phyloP scores from a whole-genome alignment of 2,113 vertebrate species.

The Podocnemis expansa region DNA sequence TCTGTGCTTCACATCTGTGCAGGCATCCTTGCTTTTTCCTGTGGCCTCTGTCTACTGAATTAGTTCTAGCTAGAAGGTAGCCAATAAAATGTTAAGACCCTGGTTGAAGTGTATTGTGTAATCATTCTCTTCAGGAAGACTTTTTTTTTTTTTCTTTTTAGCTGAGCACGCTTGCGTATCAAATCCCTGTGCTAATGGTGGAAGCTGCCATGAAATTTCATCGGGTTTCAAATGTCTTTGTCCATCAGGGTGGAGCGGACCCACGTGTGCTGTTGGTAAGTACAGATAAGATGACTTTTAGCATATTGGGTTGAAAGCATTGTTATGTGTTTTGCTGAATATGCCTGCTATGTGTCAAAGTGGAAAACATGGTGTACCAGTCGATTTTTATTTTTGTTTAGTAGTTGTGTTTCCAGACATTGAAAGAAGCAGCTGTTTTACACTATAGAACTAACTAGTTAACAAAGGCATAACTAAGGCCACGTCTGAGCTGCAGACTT shows the following conservation, averaged over 20 bases:
- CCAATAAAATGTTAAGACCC: neutral
- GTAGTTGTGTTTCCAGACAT: neutral
- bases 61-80: neutral
- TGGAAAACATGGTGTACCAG: neutral
- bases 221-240: slow-evolving; percentile 94
- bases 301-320: neutral
- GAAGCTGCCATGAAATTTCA: slow-evolving; percentile 89
- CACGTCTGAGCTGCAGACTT: neutral
- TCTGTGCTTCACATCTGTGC: neutral
- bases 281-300: neutral
- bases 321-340: neutral
- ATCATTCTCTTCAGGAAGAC: slow-evolving; percentile 6
- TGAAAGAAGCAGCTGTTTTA: neutral
- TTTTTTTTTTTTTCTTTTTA: slow-evolving; percentile 60
- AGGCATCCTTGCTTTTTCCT: neutral
- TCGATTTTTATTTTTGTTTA: neutral
- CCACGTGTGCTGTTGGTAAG: slow-evolving; percentile 93
- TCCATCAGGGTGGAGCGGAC: slow-evolving; percentile 91
- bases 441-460: neutral
- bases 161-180: slow-evolving; percentile 94
- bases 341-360: accelerated
- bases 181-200: slow-evolving; percentile 94
- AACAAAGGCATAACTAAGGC: neutral
- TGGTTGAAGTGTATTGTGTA: neutral
- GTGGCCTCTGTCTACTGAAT: neutral